Base-by-base conservation (phyloP, 1,140 invertebrate genomes). In the Rhopalosiphum maidis region DNA sequence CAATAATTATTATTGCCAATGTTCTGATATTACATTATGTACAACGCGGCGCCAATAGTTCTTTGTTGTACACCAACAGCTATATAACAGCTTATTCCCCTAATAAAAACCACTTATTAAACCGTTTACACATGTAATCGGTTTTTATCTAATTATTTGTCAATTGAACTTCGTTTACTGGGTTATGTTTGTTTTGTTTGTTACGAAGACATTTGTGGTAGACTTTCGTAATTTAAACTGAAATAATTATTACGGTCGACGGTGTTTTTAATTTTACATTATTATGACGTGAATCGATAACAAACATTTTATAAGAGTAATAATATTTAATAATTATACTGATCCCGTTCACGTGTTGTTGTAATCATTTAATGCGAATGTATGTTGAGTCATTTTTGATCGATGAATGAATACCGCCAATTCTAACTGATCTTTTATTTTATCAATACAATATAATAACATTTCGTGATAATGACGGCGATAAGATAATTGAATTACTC, bases 161-260 rank as follows among this genome's bases (percentile, higher is more conserved):
- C 21, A 23, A 25, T 41, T 41, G 83, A 83, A 83, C 35, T 77
- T 9, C 4, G 60, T 43, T 85, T 51, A 85, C 9, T 85, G 41
- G 83, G 83, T 85, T 85, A 85, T 85, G 83, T 85, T 85, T 85
- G 37, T 85, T 85, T 85, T 43, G 21, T 82, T 35, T n/a, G 30
- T 68, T 68, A 68, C 60, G 30, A 68, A 30, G 11, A 68, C 60
- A 18, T 48, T 68, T n/a, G 25, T 30, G 15, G 60, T 35, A 77
- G 4, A 77, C 30, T n/a, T 3, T 51, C n/a, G n/a, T 77, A n/a
- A 18, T 11, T 77, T 68, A 1, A 5, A 15, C 15, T n/a, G 4
- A n/a, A 15, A 55, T 6, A n/a, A n/a, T n/a, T 77, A n/a, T n/a
- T 68, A n/a, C 60, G 60, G 2, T 6, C 15, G 30, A n/a, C n/a